These are phyloP conservation scores for Armadillidium nasatum DNA, from an alignment of 1,140 invertebrate species.

Conservation along the genomic window DNA sequence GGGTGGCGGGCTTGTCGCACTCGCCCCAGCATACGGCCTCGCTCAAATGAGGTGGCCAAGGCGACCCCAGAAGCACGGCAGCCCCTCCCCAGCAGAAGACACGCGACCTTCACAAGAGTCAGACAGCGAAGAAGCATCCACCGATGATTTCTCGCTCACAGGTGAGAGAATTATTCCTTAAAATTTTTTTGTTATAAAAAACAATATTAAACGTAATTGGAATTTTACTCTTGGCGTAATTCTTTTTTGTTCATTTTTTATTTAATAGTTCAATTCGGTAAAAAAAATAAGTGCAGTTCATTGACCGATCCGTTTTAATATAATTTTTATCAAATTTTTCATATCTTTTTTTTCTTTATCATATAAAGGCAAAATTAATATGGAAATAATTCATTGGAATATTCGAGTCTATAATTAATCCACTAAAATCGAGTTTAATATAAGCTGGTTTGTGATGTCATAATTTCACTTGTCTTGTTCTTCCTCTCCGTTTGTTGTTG, in stretches of 20 bases:
- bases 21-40: slow-evolving; percentile 41
- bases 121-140: slow-evolving; percentile 23
- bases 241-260: not conserved
- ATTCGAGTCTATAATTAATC: not conserved
- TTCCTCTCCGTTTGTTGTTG: not conserved
- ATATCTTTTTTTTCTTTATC: not conserved
- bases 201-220: not conserved
- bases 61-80: slow-evolving; percentile 40
- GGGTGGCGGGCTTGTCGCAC: slow-evolving; percentile 43
- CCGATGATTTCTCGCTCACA: not conserved
- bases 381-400: not conserved
- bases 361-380: not conserved
- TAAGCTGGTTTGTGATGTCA: not conserved
- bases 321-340: not conserved
- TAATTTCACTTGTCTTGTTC: not conserved
- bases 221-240: not conserved
- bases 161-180: not conserved
- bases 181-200: not conserved
- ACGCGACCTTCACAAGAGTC: slow-evolving; percentile 39
- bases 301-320: not conserved
- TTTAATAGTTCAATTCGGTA: not conserved
- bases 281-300: not conserved
- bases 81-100: slow-evolving; percentile 34
- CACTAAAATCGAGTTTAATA: not conserved
- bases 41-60: slow-evolving; percentile 44